Base-by-base conservation (phyloP, 2,888 invertebrate species). In the Dichetophora obliterata region DNA sequence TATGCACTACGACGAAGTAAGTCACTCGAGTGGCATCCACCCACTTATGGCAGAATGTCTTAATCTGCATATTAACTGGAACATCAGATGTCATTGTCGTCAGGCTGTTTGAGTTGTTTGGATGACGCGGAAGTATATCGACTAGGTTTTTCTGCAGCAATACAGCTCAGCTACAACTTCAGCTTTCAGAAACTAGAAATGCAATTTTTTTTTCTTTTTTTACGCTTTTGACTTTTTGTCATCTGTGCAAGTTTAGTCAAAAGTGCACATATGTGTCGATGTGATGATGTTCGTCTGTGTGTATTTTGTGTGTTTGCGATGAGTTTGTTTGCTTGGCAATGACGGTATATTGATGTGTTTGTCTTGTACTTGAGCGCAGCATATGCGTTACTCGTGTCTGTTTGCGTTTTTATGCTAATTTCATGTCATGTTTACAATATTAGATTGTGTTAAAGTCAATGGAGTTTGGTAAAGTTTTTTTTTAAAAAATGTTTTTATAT, bases 281-380 rank as follows among this genome's bases (percentile, higher is more conserved):
- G n/a, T n/a, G 34, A n/a, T 34, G 14, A 16, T 27, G 27, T 27
- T 34, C n/a, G 14, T 24, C 3, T 34, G 63, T 63, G 63, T 63
- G 27, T 63, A 34, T 63, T n/a, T 63, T 61, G 31, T 24, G 27
- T 63, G 63, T 68, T 24, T 48, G n/a, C 59, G 37, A 5, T 31
- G 9, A 19, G 54, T 70, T 52, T 59, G 43, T 59, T 72, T 48
- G 43, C 61, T 61, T 59, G 59, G 24, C 22, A 72, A 37, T 57
- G 31, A 48, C 72, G 22, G 72, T 61, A 72, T 72, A 61, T 72
- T 72, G 61, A 72, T 72, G 72, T 72, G 72, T 72, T 72, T 72
- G 72, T 61, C 61, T 61, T 59, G 43, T 43, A 34, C 72, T 72
- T 43, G 24, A 72, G 61, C 54, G 43, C 14, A 43, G 43, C 43